A percentile compares a stretch with the other conserved stretches of the same genome.
phyloP scores from a whole-genome alignment of 2,888 invertebrate genomes.

The Spilarctia lutea region DNA sequence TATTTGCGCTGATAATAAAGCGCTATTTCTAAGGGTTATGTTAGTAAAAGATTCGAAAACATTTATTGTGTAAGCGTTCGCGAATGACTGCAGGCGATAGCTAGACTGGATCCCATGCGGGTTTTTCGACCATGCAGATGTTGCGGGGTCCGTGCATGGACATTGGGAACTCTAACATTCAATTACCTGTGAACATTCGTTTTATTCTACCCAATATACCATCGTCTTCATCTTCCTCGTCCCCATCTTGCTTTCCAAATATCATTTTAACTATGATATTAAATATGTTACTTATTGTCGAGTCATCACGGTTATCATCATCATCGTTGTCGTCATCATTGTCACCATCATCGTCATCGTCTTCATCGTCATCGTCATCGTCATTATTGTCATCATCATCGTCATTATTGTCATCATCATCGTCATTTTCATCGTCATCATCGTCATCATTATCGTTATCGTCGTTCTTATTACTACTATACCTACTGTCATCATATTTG shows the following conservation, averaged over 20 bases:
- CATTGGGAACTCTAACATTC: conserved; percentile 64
- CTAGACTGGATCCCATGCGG: conserved; percentile 84
- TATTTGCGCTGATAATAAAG: conserved; percentile 77
- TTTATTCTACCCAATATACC: conserved; percentile 83
- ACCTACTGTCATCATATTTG: conserved; percentile 66
- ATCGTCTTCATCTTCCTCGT: conserved; percentile 83
- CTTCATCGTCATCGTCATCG: conserved; percentile 53
- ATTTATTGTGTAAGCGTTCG: conserved; percentile 84
- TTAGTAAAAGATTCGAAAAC: conserved; percentile 85
- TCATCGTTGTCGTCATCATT: conserved; percentile 73
- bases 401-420: conserved; percentile 67
- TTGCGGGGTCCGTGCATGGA: conserved; percentile 57
- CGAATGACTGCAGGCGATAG: conserved; percentile 90
- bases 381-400: conserved; percentile 80
- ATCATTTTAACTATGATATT: conserved; percentile 49
- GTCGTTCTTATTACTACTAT: conserved; percentile 70
- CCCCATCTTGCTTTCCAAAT: conserved; percentile 73
- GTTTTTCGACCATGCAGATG: conserved; percentile 84
- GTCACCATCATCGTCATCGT: conserved; percentile 64
- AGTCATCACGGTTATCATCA: conserved; percentile 76
- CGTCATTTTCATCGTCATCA: conserved; percentile 72
- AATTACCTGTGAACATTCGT: conserved; percentile 84
- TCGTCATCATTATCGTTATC: conserved; percentile 65
- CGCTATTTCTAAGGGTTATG: conserved; percentile 81
- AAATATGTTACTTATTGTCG: conserved; percentile 47